A percentile compares a stretch with the other conserved stretches of the same genome.
phyloP scores from a whole-genome alignment of 1,140 invertebrate genomes.

The Rhyzopertha dominica region DNA sequence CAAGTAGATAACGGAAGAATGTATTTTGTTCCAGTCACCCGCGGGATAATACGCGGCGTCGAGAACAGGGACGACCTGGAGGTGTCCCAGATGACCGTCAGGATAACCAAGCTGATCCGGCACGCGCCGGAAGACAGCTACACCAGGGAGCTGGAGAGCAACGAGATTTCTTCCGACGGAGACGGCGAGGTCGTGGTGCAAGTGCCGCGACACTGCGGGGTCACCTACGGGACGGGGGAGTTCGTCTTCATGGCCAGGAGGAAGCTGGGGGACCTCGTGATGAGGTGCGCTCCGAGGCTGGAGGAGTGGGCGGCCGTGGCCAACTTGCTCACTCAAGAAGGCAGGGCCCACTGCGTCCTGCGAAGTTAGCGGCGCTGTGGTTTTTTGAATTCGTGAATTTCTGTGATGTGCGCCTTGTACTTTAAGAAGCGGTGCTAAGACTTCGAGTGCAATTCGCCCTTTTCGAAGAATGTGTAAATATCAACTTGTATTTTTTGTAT shows the following conservation, averaged over 20 bases:
- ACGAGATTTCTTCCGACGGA: slow-evolving; percentile 28
- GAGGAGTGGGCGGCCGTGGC: slow-evolving; percentile 63
- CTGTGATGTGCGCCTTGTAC: too few relatives aligned
- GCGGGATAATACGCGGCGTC: slow-evolving; percentile 62
- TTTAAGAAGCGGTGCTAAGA: too few relatives aligned
- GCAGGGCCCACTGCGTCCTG: slow-evolving; percentile 62
- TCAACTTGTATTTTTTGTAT: too few relatives aligned
- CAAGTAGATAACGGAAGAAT: too few relatives aligned
- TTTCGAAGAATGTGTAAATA: too few relatives aligned
- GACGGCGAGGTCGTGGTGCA: slow-evolving; percentile 49
- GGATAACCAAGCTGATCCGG: slow-evolving; percentile 61
- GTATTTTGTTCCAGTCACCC: slow-evolving; percentile 54
- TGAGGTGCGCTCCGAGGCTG: slow-evolving; percentile 67
- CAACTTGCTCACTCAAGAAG: slow-evolving; percentile 52
- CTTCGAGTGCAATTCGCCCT: too few relatives aligned
- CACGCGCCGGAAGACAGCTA: slow-evolving; percentile 47
- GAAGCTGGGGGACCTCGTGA: slow-evolving; percentile 61
- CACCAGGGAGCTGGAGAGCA: slow-evolving; percentile 35
- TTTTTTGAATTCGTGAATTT: too few relatives aligned
- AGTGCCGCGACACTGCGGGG: slow-evolving; percentile 63
- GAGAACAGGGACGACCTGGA: slow-evolving; percentile 59
- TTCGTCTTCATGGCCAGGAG: slow-evolving; percentile 75
- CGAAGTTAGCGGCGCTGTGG: slow-evolving; percentile 40
- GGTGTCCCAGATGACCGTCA: slow-evolving; percentile 60
- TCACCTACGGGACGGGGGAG: slow-evolving; percentile 63